Evolutionary conservation across 2,113 vertebrate genomes (phyloP), one percentile per base, ranked within the genome.

Genomic region (Atherinomorus stipes): DNA sequence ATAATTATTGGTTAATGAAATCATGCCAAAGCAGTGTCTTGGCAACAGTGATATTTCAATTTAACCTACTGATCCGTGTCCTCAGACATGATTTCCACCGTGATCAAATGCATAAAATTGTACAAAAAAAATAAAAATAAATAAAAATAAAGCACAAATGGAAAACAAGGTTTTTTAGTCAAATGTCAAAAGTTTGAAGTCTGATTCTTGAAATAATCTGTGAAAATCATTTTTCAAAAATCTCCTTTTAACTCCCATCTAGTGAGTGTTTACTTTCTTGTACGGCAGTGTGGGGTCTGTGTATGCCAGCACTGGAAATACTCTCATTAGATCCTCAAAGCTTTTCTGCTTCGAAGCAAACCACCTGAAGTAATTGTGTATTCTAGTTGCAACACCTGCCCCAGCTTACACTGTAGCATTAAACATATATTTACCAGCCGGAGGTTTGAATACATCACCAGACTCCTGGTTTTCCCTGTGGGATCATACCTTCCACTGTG

Each of bases 351-450:
- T 64, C 57, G 45, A 52, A 65, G 23, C 19, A 67, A 67, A 76
- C 49, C 84, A 81, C 68, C 64, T 44, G 61, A 23, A 50, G 57
- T 60, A 34, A 71, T 85, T n/a, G 16, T 57, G 86, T 62, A 89
- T 88, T 88, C 84, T 8, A 50, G 19, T 42, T n/a, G 25, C 5
- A 1, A 19, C 1, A 4, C 54, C 23, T 12, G 59, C 68, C 62
- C 64, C 61, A 31, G 64, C 76, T 73, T 81, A 77, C 82, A 84
- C 71, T 2, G 63, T 61, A 63, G 76, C 80, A 67, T 83, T 82
- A 80, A 78, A 86, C 59, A 61, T 78, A 69, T 75, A 79, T 91
- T 88, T 82, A 88, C 81, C 87, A 88, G 88, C 76, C 72, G 84
- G 74, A 72, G 71, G 68, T 63, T 61, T 81, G 76, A 83, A 79